Evolutionary conservation across 2,888 invertebrate species (phyloP).

Genomic region (Invenusta paracnida): DNA sequence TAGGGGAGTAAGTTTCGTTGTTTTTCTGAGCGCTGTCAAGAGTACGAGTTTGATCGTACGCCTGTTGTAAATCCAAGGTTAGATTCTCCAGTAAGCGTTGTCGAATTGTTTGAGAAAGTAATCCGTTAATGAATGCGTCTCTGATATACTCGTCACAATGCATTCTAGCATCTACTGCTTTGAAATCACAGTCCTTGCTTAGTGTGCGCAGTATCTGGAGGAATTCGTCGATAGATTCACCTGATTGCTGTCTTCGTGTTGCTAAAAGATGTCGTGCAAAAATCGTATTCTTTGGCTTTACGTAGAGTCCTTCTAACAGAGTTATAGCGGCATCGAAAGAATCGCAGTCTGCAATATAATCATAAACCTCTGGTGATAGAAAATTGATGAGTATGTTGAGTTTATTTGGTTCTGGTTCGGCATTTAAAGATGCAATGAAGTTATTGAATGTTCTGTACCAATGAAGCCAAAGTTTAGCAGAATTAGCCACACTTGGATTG

Average conservation of each 20-base stretch:
- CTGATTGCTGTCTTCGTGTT: neutral
- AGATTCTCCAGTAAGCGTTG: neutral
- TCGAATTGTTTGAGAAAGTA: neutral
- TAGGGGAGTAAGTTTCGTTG: no score
- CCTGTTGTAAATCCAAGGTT: slow-evolving; percentile 57
- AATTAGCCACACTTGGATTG: neutral
- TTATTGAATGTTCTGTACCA: neutral
- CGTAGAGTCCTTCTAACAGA: neutral
- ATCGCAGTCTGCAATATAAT: neutral
- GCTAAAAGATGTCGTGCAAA: neutral
- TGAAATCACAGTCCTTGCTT: neutral
- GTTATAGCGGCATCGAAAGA: neutral
- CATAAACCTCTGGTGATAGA: neutral
- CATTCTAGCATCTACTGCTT: neutral
- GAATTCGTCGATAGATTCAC: neutral
- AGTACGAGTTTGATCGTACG: no score
- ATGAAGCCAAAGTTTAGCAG: neutral
- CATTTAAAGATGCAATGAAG: neutral
- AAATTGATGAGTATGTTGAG: neutral
- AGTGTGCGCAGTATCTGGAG: neutral
- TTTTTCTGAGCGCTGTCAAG: no score
- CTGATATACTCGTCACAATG: neutral
- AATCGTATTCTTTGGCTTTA: neutral
- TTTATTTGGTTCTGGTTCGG: neutral
- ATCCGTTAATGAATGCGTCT: neutral